phyloP scores from a whole-genome alignment of 2,113 vertebrate species.

The Spermophilus dauricus region DNA sequence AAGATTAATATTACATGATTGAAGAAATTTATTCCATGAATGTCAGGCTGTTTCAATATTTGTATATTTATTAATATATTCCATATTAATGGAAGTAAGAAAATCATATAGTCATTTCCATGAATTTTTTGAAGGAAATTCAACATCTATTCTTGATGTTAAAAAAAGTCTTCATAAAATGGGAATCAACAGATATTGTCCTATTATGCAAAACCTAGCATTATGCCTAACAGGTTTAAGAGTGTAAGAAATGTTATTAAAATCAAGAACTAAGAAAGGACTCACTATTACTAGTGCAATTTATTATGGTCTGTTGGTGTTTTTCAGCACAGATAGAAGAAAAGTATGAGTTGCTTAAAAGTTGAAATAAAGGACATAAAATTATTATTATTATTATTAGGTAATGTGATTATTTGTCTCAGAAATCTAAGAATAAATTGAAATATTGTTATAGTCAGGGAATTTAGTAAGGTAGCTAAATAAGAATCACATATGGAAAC shows the following conservation, averaged over 20 bases:
- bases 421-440: constrained; percentile 29
- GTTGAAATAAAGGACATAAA: constrained; percentile 15
- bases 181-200: not conserved
- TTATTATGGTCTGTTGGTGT: not conserved
- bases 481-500: constrained; percentile 23
- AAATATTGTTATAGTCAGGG: not conserved
- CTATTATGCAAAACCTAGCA: not conserved
- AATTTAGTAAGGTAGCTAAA: constrained; percentile 10
- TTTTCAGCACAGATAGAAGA: not conserved
- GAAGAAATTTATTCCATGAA: constrained; percentile 50
- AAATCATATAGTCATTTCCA: constrained; percentile 37
- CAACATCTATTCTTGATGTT: constrained; percentile 23
- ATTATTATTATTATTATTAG: constrained; percentile 51
- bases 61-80: constrained; percentile 66
- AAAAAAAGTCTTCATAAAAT: constrained; percentile 41
- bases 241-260: not conserved
- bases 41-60: constrained; percentile 64
- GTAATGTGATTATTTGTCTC: constrained; percentile 12
- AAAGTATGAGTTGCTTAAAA: constrained; percentile 41
- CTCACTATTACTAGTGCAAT: not conserved
- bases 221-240: not conserved
- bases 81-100: constrained; percentile 59
- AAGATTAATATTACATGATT: constrained; percentile 72
- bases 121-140: constrained; percentile 57
- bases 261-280: not conserved